A percentile compares a stretch with the other conserved stretches of the same genome.
phyloP scores from a whole-genome alignment of 2,797 vertebrate genomes.

The Borostomias antarcticus region DNA sequence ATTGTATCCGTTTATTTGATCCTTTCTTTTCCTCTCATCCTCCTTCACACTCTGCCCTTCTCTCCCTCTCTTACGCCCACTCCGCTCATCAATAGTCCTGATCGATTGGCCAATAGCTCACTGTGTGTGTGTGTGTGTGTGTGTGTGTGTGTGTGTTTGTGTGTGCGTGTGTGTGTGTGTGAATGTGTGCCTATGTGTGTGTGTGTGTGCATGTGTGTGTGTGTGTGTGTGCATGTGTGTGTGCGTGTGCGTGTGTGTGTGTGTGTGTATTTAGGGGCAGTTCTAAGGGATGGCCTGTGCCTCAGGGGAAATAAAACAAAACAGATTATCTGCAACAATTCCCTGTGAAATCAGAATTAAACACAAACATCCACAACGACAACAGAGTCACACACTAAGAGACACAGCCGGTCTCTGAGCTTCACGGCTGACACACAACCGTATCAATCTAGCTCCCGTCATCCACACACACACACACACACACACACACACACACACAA shows the following conservation, averaged over 20 bases:
- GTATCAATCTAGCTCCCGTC: too few relatives aligned
- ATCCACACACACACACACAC: too few relatives aligned
- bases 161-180: conserved; percentile 3
- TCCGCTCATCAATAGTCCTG: neutral
- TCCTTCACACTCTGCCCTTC: neutral
- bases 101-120: neutral
- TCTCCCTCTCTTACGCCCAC: neutral
- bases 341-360: too few relatives aligned
- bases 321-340: too few relatives aligned
- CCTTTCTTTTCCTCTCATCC: too few relatives aligned
- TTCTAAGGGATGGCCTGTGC: neutral
- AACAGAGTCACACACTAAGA: too few relatives aligned
- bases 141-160: neutral
- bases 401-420: too few relatives aligned
- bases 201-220: neutral
- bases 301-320: too few relatives aligned
- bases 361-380: too few relatives aligned
- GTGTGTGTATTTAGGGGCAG: neutral
- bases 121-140: neutral
- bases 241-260: neutral
- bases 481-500: too few relatives aligned
- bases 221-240: neutral
- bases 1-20: too few relatives aligned
- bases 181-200: neutral
- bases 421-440: too few relatives aligned